These are phyloP conservation scores for Hyaena hyaena DNA, from an alignment of 2,113 vertebrate genomes.

Conservation along the genomic window DNA sequence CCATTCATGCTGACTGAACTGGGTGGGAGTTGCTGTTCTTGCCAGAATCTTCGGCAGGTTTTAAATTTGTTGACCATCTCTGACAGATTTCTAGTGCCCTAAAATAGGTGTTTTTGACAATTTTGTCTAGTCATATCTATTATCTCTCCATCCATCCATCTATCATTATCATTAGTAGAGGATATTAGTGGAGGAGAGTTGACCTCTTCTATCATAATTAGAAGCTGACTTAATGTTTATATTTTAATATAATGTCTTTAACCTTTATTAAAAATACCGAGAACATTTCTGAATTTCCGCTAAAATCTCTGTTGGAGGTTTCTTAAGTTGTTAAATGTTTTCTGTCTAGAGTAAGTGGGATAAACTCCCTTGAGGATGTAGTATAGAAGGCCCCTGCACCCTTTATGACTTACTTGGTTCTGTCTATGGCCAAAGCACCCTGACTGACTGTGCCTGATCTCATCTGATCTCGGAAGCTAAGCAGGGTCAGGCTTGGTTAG, in stretches of 20 bases:
- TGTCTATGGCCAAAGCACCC: too few species aligned
- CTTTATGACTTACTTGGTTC: neutral
- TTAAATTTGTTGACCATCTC: neutral
- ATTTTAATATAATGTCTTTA: constrained; percentile 20
- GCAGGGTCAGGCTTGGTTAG: too few species aligned
- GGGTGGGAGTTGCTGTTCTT: neutral
- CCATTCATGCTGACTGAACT: neutral
- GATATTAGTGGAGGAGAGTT: neutral
- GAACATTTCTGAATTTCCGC: neutral
- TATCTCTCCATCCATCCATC: neutral
- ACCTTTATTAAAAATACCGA: constrained; percentile 39
- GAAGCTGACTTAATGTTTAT: neutral
- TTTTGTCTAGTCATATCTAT: neutral
- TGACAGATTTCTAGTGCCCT: neutral
- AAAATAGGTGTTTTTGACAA: neutral
- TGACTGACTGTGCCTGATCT: too few species aligned
- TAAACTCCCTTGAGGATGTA: neutral
- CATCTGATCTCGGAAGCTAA: too few species aligned
- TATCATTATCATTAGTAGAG: too few species aligned
- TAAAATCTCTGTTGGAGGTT: neutral
- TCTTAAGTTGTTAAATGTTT: neutral
- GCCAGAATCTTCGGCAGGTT: neutral
- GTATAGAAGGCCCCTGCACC: neutral
- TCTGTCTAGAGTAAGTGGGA: neutral
- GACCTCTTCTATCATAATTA: neutral